phyloP scores from a whole-genome alignment of 2,113 vertebrate genomes.

The Cyanoderma ruficeps region DNA sequence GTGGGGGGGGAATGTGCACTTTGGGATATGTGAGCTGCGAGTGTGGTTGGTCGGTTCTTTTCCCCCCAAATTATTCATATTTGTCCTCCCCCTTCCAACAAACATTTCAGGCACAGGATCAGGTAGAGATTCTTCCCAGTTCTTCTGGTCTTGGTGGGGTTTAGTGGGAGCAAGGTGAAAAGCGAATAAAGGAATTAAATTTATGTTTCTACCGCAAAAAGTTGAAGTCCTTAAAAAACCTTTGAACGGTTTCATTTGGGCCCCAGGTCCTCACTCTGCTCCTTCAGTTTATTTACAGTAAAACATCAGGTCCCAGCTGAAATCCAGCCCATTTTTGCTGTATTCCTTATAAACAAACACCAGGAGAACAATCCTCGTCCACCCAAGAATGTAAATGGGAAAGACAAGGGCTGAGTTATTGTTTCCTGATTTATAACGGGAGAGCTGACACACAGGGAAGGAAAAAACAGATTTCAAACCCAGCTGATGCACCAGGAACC shows the following conservation, averaged over 20 bases:
- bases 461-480: background rate
- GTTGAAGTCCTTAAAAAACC: background rate
- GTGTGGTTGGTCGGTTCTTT: background rate
- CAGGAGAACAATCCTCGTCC: background rate
- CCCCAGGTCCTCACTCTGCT: background rate
- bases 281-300: background rate
- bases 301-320: background rate
- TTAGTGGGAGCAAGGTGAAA: background rate
- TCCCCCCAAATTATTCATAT: background rate
- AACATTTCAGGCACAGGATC: background rate
- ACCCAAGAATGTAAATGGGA: constrained; percentile 23
- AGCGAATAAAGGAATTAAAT: background rate
- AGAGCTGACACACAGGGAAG: background rate
- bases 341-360: background rate
- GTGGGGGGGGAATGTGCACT: background rate
- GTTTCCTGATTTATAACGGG: background rate
- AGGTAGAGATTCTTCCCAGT: background rate
- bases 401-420: background rate
- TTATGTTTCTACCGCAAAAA: background rate
- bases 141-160: background rate
- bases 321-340: background rate
- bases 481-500: background rate
- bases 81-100: background rate
- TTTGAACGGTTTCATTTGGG: background rate
- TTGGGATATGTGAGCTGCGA: background rate